Percentiles rank a stretch among this genome's conserved stretches.
phyloP scores from a whole-genome alignment of 1,140 invertebrate genomes.

The Zaprionus vittiger region DNA sequence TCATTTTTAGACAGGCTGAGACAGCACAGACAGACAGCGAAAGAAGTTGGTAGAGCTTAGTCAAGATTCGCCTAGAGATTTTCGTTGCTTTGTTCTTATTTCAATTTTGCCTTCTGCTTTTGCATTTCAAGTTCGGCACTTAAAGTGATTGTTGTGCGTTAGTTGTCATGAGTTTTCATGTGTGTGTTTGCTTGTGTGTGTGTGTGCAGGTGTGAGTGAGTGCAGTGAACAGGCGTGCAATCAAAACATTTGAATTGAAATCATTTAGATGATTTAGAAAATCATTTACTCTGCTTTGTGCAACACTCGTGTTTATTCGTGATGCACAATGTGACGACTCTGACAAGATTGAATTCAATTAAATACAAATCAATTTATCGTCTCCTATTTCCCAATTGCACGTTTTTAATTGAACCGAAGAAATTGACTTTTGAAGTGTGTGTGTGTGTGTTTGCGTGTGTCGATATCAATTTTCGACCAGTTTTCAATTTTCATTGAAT shows the following conservation, averaged over 20 bases:
- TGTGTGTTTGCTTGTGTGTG: neutral
- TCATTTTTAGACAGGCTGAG: conserved; percentile 25
- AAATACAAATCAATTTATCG: conserved; percentile 17
- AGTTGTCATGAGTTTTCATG: conserved; percentile 23
- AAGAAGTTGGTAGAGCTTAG: conserved; percentile 28
- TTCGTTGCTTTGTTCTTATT: conserved; percentile 23
- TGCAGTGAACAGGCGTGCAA: conserved; percentile 6
- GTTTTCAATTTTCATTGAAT: conserved; percentile 31
- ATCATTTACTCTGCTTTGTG: neutral
- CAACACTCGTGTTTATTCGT: conserved; percentile 11
- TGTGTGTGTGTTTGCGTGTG: conserved; percentile 11
- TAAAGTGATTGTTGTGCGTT: conserved; percentile 29
- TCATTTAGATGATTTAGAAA: conserved; percentile 17
- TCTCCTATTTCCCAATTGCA: neutral
- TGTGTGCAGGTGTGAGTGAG: conserved; percentile 8
- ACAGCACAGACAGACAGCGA: neutral
- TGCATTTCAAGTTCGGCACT: conserved; percentile 39
- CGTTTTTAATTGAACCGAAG: conserved; percentile 29
- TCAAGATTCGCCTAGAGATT: conserved; percentile 53
- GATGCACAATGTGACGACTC: neutral
- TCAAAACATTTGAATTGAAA: conserved; percentile 17
- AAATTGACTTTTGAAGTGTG: conserved; percentile 45
- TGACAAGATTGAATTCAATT: conserved; percentile 5
- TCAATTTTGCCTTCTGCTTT: conserved; percentile 36
- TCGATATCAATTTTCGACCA: conserved; percentile 24